phyloP scores from a whole-genome alignment of 2,888 invertebrate genomes.

The Dichetophora obliterata region DNA sequence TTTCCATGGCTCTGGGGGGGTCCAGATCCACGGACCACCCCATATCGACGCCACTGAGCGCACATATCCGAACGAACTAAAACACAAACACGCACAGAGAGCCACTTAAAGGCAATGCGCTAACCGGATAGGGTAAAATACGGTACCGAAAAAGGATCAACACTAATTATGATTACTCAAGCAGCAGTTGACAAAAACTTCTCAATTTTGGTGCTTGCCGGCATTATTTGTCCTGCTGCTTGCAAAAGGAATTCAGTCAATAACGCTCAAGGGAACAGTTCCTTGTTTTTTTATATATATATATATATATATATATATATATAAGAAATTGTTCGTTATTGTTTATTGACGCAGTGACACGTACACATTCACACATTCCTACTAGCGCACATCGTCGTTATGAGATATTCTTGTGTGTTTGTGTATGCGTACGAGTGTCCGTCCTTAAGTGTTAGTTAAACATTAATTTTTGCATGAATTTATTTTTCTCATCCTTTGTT shows the following conservation, averaged over 20 bases:
- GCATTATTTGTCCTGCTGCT: too few relatives aligned
- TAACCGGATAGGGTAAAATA: neutral
- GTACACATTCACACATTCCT: neutral
- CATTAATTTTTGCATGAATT: conserved; percentile 25
- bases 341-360: conserved; percentile 27
- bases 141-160: conserved; percentile 4
- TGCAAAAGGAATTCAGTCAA: too few relatives aligned
- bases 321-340: conserved; percentile 6
- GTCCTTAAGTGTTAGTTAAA: conserved; percentile 32
- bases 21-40: too few relatives aligned
- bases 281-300: neutral
- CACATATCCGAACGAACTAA: too few relatives aligned
- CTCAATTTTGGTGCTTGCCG: too few relatives aligned
- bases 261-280: too few relatives aligned
- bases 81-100: neutral
- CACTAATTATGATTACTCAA: conserved; percentile 24
- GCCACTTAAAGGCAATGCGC: conserved; percentile 12
- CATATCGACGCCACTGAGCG: too few relatives aligned
- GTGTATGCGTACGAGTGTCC: neutral
- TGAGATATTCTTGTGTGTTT: neutral
- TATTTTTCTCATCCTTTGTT: conserved; percentile 20
- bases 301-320: neutral
- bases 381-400: neutral
- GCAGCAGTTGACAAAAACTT: conserved; percentile 14
- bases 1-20: too few relatives aligned